phyloP scores from a whole-genome alignment of 2,888 invertebrate species.

The Drosophila neotestacea region DNA sequence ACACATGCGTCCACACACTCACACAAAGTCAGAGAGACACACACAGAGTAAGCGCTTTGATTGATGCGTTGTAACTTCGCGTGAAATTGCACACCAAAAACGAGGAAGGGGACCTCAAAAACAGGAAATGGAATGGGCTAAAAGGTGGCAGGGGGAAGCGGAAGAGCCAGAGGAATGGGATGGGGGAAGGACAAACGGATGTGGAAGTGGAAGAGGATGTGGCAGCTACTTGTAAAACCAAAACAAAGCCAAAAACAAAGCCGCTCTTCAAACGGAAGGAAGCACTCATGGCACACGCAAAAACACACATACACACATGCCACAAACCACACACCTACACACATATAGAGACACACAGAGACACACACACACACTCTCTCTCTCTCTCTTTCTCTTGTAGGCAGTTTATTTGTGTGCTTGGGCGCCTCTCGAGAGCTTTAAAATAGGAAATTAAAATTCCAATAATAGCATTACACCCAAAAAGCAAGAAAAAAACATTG shows the following conservation, averaged over 20 bases:
- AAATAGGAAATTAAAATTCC: slow-evolving; percentile 79
- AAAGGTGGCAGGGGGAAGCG: not conserved
- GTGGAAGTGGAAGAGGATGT: slow-evolving; percentile 11
- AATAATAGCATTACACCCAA: slow-evolving; percentile 66
- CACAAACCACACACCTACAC: slow-evolving; percentile 22
- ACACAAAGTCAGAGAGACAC: slow-evolving; percentile 1
- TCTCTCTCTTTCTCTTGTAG: slow-evolving; percentile 17
- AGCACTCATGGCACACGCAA: slow-evolving; percentile 48
- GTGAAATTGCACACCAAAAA: slow-evolving; percentile 75
- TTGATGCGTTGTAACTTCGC: slow-evolving; percentile 75
- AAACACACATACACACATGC: slow-evolving; percentile 22
- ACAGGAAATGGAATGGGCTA: not conserved
- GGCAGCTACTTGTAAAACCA: slow-evolving; percentile 51
- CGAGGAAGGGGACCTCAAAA: not conserved
- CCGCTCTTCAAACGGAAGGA: slow-evolving; percentile 57
- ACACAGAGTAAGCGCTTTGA: slow-evolving; percentile 57
- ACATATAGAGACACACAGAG: slow-evolving; percentile 7
- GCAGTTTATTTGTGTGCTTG: slow-evolving; percentile 52
- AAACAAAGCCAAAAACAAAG: slow-evolving; percentile 47
- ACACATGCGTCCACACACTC: slow-evolving; percentile 1
- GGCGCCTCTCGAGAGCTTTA: slow-evolving; percentile 59
- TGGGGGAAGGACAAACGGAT: not conserved
- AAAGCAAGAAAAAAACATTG: slow-evolving; percentile 10
- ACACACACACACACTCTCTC: too few species aligned
- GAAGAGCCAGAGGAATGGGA: not conserved